Percentiles rank a stretch among this genome's conserved stretches.
Evolutionary conservation across 2,888 invertebrate species (phyloP).

Genomic region (Plusia festucae): DNA sequence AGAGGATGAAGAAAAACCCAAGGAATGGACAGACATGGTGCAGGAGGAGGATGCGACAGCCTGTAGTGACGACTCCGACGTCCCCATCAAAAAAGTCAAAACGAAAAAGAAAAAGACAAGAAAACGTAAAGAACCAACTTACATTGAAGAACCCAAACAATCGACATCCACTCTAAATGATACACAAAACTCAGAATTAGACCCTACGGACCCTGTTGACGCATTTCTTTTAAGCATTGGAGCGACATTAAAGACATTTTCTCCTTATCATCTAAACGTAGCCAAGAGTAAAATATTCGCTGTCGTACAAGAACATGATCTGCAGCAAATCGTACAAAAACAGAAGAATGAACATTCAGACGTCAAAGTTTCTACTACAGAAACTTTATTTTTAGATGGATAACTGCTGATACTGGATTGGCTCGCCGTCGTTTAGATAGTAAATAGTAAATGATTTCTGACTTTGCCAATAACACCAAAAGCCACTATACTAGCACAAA

Average conservation of each 20-base stretch:
- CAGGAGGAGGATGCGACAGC: not conserved
- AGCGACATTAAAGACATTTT: slow-evolving; percentile 80
- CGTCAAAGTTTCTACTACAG: slow-evolving; percentile 63
- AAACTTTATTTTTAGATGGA: slow-evolving; percentile 26
- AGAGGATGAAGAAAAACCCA: slow-evolving; percentile 54
- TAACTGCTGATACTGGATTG: slow-evolving; percentile 48
- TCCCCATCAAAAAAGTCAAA: slow-evolving; percentile 51
- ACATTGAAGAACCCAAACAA: slow-evolving; percentile 54
- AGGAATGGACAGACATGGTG: slow-evolving; percentile 42
- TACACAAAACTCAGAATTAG: slow-evolving; percentile 65
- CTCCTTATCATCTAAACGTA: slow-evolving; percentile 83
- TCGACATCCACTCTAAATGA: slow-evolving; percentile 64
- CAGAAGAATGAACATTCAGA: slow-evolving; percentile 61
- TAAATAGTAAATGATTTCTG: no score
- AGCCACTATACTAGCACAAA: no score
- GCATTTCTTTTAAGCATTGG: slow-evolving; percentile 82
- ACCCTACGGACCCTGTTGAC: slow-evolving; percentile 79
- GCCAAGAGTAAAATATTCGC: slow-evolving; percentile 85
- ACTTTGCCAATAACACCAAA: no score
- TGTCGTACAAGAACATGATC: slow-evolving; percentile 84
- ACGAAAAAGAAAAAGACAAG: slow-evolving; percentile 46
- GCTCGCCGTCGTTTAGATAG: no score
- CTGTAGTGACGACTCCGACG: slow-evolving; percentile 67
- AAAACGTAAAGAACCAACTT: slow-evolving; percentile 23
- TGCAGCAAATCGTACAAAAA: slow-evolving; percentile 83